phyloP scores from a whole-genome alignment of 2,113 vertebrate species.

The Ornithorhynchus anatinus region DNA sequence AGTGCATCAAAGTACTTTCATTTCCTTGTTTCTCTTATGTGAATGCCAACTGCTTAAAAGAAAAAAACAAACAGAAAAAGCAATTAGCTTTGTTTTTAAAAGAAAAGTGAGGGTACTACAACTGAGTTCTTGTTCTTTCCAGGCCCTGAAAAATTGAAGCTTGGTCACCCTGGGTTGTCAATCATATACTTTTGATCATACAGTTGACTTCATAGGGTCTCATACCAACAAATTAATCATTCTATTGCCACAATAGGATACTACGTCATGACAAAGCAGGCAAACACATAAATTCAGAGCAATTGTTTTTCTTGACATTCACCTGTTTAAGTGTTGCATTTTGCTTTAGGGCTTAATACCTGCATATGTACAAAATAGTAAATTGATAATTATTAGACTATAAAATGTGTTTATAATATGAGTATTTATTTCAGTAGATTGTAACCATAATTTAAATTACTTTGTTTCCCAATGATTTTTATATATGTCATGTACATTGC shows the following conservation, averaged over 20 bases:
- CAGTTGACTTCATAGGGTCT: slow-evolving; percentile 66
- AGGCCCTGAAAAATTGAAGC: slow-evolving; percentile 68
- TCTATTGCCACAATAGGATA: slow-evolving; percentile 54
- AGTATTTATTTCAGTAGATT: slow-evolving; percentile 79
- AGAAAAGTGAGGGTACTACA: slow-evolving; percentile 62
- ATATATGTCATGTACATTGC: slow-evolving; percentile 91
- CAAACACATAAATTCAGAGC: slow-evolving; percentile 63
- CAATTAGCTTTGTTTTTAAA: slow-evolving; percentile 69
- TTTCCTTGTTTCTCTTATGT: slow-evolving; percentile 88
- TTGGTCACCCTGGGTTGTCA: slow-evolving; percentile 56
- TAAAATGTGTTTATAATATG: slow-evolving; percentile 87
- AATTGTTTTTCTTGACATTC: slow-evolving; percentile 71
- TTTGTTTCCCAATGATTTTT: slow-evolving; percentile 83
- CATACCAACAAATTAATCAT: slow-evolving; percentile 59
- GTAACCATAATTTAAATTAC: slow-evolving; percentile 88
- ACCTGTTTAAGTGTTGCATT: slow-evolving; percentile 74
- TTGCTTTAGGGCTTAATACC: slow-evolving; percentile 74
- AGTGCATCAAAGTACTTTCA: slow-evolving; percentile 81
- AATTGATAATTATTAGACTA: slow-evolving; percentile 65
- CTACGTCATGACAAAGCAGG: slow-evolving; percentile 52
- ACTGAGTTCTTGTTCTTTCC: slow-evolving; percentile 74
- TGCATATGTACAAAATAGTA: slow-evolving; percentile 76
- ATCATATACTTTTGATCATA: slow-evolving; percentile 59
- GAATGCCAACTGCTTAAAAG: slow-evolving; percentile 91
- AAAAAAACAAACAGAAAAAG: slow-evolving; percentile 74